Evolutionary conservation across 64 coral and sea anemone species (phyloP).

Genomic region (Dendrophyllia cribrosa): DNA sequence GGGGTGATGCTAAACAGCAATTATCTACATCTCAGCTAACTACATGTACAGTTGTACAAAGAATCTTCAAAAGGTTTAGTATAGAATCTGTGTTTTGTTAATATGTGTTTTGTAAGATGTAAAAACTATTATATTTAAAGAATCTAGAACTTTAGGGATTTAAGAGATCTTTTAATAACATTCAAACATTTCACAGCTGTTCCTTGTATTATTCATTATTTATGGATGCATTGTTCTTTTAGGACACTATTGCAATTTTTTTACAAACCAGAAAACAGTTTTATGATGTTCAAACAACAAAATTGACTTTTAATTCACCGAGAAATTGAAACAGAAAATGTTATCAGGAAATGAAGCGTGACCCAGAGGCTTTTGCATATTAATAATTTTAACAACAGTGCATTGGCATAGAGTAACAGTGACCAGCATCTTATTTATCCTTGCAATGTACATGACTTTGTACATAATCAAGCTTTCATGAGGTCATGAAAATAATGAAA

Average conservation of each 20-base stretch:
- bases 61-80: too few species aligned
- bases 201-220: background rate
- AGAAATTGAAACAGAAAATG: slow-evolving; percentile 3
- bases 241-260: background rate
- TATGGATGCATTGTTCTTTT: background rate
- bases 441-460: too few species aligned
- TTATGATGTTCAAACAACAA: background rate
- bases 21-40: too few species aligned
- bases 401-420: background rate
- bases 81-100: too few species aligned
- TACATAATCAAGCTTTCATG: too few species aligned
- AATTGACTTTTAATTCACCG: background rate
- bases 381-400: background rate
- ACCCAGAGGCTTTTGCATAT: background rate
- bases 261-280: background rate
- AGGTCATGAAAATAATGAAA: too few species aligned
- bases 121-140: background rate
- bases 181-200: background rate
- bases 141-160: background rate
- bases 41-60: too few species aligned
- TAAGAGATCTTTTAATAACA: background rate
- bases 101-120: too few species aligned
- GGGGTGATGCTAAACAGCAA: too few species aligned
- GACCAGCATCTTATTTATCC: too few species aligned
- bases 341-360: background rate